These are phyloP conservation scores for Desoria tigrina DNA, from an alignment of 2,888 invertebrate genomes.

Conservation along the genomic window DNA sequence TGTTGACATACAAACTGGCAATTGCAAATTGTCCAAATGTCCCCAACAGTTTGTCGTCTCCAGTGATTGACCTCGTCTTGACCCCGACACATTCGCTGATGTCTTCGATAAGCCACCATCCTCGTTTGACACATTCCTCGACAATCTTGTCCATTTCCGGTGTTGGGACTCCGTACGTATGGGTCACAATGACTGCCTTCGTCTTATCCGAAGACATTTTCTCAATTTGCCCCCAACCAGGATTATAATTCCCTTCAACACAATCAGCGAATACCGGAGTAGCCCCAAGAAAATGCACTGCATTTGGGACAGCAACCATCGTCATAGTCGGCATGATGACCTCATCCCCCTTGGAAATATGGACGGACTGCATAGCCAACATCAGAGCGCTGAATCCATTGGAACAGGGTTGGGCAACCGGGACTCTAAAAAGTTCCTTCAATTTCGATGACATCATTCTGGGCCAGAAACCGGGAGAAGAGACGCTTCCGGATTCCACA, in stretches of 20 bases:
- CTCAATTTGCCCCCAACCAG: conserved; percentile 28
- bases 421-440: conserved; percentile 22
- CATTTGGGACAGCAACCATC: conserved; percentile 42
- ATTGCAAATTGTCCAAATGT: conserved; percentile 41
- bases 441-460: conserved; percentile 28
- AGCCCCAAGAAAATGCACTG: conserved; percentile 31
- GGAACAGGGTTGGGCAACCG: conserved; percentile 39
- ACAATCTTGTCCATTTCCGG: conserved; percentile 28
- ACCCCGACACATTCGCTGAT: conserved; percentile 42
- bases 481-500: conserved; percentile 33
- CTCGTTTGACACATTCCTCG: conserved; percentile 22
- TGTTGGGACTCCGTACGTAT: conserved; percentile 40
- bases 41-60: conserved; percentile 24
- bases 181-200: conserved; percentile 39
- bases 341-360: conserved; percentile 33
- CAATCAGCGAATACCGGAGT: conserved; percentile 41
- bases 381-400: conserved; percentile 40
- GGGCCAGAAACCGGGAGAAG: conserved; percentile 40
- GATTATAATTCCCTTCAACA: conserved; percentile 33
- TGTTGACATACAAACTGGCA: conserved; percentile 42
- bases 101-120: conserved; percentile 43
- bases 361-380: conserved; percentile 34
- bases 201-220: conserved; percentile 24
- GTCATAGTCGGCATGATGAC: conserved; percentile 39
- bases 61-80: neutral